phyloP scores from a whole-genome alignment of 2,797 vertebrate genomes.

The Paratrypauchen microcephalus region DNA sequence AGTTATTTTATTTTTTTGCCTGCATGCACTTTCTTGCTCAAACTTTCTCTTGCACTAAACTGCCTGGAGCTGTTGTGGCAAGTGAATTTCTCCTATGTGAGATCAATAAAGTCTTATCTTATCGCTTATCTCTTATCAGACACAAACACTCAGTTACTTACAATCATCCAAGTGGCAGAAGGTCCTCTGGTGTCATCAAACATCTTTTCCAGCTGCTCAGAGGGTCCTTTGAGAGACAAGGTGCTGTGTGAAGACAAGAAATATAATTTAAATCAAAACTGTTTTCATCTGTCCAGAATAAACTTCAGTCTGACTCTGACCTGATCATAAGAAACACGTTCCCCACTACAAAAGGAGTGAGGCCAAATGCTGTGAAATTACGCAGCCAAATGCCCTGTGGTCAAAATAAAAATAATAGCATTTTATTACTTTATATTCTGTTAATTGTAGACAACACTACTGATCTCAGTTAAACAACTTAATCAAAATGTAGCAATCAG shows the following conservation, averaged over 20 bases:
- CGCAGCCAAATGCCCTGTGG: background rate
- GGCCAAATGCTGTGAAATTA: background rate
- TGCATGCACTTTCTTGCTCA: too few relatives aligned
- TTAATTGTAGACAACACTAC: too few relatives aligned
- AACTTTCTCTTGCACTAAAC: too few relatives aligned
- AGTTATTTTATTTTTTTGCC: too few relatives aligned
- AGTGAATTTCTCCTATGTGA: too few relatives aligned
- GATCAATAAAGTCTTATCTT: too few relatives aligned
- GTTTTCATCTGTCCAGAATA: background rate
- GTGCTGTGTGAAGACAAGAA: background rate
- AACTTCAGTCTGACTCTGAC: background rate
- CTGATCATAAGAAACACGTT: background rate
- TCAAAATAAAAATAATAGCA: background rate
- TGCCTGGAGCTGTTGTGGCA: too few relatives aligned
- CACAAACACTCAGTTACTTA: background rate
- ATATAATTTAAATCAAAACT: background rate
- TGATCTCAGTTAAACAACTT: too few relatives aligned
- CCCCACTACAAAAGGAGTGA: background rate
- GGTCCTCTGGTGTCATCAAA: background rate
- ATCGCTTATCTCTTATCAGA: too few relatives aligned
- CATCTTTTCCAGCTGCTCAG: background rate
- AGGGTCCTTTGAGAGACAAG: background rate
- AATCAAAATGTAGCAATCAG: too few relatives aligned
- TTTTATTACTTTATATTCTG: background rate
- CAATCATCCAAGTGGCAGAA: background rate